Evolutionary conservation across 2,113 vertebrate species (phyloP).

Genomic region (Hyaena hyaena): DNA sequence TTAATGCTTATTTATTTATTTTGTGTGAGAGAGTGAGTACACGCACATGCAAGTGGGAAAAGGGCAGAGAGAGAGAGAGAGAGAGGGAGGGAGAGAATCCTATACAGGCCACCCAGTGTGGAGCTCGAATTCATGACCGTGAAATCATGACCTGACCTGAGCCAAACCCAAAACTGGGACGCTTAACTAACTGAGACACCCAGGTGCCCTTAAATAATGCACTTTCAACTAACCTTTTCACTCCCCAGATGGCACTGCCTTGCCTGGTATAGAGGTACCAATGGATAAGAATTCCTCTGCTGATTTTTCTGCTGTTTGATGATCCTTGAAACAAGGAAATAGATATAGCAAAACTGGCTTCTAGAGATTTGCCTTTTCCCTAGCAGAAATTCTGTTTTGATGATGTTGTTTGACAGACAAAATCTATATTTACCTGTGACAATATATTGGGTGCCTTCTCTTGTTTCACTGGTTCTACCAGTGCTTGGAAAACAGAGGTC

Average conservation of each 20-base stretch:
- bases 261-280: background rate
- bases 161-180: too few species aligned
- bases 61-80: too few species aligned
- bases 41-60: too few species aligned
- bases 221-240: background rate
- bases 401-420: background rate
- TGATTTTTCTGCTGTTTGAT: background rate
- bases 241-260: background rate
- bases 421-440: background rate
- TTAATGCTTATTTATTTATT: too few species aligned
- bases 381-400: constrained; percentile 5
- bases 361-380: background rate
- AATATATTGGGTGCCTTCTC: background rate
- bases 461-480: background rate
- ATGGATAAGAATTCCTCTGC: background rate
- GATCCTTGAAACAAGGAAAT: background rate
- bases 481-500: background rate
- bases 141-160: too few species aligned
- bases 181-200: too few species aligned
- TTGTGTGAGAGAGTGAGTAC: too few species aligned
- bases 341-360: background rate
- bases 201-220: too few species aligned
- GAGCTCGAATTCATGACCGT: too few species aligned
- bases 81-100: too few species aligned
- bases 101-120: too few species aligned